Evolutionary conservation across 35 echinoderm and acorn worm genomes (phyloP), one percentile per base, ranked within the genome.

Genomic region (Stichopus chloronotus): DNA sequence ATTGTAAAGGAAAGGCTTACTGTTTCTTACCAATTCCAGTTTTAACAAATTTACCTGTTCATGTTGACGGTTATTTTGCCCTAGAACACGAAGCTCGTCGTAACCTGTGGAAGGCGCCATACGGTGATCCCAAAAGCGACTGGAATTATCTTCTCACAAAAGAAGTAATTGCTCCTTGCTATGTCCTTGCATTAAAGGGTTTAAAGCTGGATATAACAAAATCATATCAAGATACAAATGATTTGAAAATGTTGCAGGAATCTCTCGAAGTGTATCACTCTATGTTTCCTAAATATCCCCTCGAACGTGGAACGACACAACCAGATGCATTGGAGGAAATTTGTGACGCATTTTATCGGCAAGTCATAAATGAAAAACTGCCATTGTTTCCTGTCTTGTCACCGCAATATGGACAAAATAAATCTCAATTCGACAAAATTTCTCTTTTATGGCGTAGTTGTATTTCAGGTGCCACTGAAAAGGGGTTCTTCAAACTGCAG

Each of bases 1-100:
- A 43, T 3, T 43, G 3, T 21, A 25, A 23, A 25, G 76, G 76
- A 21, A 90, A 84, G 86, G 94, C 94, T 4, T 97, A 76, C 81
- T 94, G 92, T 23, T 93, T 97, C 63, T 63, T 98, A 25, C 97
- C 97, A 7, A 87, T 98, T 16, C 94, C 95, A 0, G 86, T 96
- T 69, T n/a, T 90, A 53, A 96, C 97, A 7, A 23, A 84, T 17
- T 79, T 98, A 55, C 94, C 97, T 52, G 94, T 98, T 17, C 90
- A 94, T 79, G 90, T 98, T 0, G 92, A 98, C 91, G 97, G 97
- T 56, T 93, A 93, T 63, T 98, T 98, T 87, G 93, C 87, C 55
- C 69, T 98, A 19, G 94, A 94, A 55, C 79, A 92, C 56, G 83
- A 90, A 56, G 68, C 94, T 5, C 77, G 92, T 13, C 91, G 94